Evolutionary conservation across 2,113 vertebrate genomes (phyloP), one percentile per base, ranked within the genome.

Genomic region (Uria lomvia): DNA sequence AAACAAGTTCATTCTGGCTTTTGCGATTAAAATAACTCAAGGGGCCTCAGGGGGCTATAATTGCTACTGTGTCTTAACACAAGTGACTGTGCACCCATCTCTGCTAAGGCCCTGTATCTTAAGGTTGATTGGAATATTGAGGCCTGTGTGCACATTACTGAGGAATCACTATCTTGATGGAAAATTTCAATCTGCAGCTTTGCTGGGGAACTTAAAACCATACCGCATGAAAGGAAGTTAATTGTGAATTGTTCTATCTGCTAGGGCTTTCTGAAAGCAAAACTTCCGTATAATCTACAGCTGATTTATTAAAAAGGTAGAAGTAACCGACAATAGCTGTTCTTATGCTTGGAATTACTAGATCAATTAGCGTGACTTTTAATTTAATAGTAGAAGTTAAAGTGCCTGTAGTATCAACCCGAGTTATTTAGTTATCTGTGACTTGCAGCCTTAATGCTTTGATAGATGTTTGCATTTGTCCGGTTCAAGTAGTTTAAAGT

Each of bases 1-100:
- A 94, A 36, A 65, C 38, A 59, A 71, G 88, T 89, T 95, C 65
- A 11, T 88, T 86, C 74, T 92, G 76, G 70, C 30, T 92, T 94
- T 92, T 40, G 49, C 43, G 83, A 90, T 79, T 68, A 94, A 96
- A 90, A 75, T 94, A 79, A 95, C 86, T 76, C 20, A 79, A 42
- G 76, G 47, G 49, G 73, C 66, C 87, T 53, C 47, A 30, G 32
- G 82, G 59, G 34, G 23, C 65, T 70, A 15, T 73, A 83, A 86
- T 7, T 83, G 77, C 89, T 79, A 50, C 66, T 92, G 24, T 91
- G 77, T 56, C 49, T 47, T 30, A 90, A 79, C 70, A 91, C 73
- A 66, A 38, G 74, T 84, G 55, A 30, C 43, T 50, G 0, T 43
- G 66, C 62, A 76, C 70, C 66, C 65, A 47, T 76, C 73, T 47